Conservation (phyloP, 2,113 vertebrate genomes). For the Erinaceus europaeus region DNA sequence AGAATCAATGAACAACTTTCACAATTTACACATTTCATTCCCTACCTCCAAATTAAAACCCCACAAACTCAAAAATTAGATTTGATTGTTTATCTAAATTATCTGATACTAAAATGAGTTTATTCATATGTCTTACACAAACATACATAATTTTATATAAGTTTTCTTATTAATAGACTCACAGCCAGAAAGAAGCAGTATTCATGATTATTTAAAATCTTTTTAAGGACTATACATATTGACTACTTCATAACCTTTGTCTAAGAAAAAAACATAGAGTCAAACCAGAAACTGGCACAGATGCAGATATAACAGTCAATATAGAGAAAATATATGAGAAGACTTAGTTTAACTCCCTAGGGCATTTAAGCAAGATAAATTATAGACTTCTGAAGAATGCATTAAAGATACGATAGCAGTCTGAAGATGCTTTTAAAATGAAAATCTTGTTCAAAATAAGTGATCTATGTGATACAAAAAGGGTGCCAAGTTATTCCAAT, state of each 20-base stretch:
- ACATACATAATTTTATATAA: too few relatives aligned
- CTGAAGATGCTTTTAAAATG: slow-evolving; percentile 49
- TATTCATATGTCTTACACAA: too few relatives aligned
- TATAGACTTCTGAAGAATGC: slow-evolving; percentile 46
- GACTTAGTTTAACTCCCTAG: slow-evolving; percentile 50
- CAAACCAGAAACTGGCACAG: slow-evolving; percentile 59
- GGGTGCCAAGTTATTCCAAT: slow-evolving; percentile 24
- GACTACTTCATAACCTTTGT: slow-evolving; percentile 30
- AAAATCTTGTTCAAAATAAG: slow-evolving; percentile 58
- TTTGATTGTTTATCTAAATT: neutral
- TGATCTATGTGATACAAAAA: neutral
- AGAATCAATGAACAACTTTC: slow-evolving; percentile 2
- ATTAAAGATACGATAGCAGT: slow-evolving; percentile 40
- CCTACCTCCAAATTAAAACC: neutral
- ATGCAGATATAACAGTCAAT: slow-evolving; percentile 58
- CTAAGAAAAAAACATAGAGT: slow-evolving; percentile 61
- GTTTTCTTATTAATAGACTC: neutral
- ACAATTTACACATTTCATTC: neutral
- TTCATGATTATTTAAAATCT: neutral
- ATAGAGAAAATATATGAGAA: slow-evolving; percentile 47
- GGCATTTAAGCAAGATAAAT: slow-evolving; percentile 63
- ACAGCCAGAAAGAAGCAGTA: neutral
- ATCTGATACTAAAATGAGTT: neutral
- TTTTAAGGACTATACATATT: slow-evolving; percentile 40
- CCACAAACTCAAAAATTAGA: neutral